Evolutionary conservation across 2,797 vertebrate genomes (phyloP).

Genomic region (Crocodylus rhombifer): DNA sequence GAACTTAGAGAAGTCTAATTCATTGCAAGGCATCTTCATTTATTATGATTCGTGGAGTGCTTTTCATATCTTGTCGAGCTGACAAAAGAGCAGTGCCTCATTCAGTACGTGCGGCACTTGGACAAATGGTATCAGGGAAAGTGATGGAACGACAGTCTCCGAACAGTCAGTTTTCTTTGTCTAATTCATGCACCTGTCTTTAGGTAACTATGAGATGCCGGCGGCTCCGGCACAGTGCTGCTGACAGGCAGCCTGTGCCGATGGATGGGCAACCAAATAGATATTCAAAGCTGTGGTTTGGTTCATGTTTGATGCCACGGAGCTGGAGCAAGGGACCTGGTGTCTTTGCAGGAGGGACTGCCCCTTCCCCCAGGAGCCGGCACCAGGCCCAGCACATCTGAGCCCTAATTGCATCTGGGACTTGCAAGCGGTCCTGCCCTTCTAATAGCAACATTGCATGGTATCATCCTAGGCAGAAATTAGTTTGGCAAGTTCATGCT

Average conservation of each 20-base stretch:
- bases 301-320: too few species aligned
- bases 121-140: background rate
- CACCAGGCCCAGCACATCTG: background rate
- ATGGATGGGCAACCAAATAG: background rate
- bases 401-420: background rate
- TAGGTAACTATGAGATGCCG: too few species aligned
- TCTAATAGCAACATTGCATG: background rate
- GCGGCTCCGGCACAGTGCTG: background rate
- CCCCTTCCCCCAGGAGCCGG: background rate
- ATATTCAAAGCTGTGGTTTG: background rate
- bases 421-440: background rate
- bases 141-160: background rate
- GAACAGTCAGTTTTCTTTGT: background rate
- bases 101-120: background rate
- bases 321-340: background rate
- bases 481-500: background rate
- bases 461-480: background rate
- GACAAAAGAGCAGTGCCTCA: background rate
- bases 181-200: background rate
- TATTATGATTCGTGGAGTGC: background rate
- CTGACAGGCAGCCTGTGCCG: background rate
- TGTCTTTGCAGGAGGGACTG: background rate
- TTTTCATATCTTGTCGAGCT: background rate
- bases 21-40: background rate
- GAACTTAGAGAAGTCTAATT: background rate